phyloP scores from a whole-genome alignment of 2,888 invertebrate species.

The Gerris lacustris region DNA sequence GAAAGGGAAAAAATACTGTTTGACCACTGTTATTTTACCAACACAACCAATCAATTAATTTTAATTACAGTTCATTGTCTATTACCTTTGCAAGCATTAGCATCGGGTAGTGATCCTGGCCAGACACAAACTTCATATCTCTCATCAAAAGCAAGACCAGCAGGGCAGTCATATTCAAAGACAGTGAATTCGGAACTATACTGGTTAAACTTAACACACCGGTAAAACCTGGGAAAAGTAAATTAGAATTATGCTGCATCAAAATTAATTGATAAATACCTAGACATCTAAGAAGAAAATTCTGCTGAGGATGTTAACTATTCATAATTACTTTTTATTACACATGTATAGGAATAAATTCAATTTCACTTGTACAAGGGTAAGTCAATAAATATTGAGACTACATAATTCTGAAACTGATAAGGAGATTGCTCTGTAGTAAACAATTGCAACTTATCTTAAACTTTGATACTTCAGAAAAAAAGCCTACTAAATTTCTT shows the following conservation, averaged over 20 bases:
- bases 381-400: too few species aligned
- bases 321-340: too few species aligned
- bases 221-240: slow-evolving; percentile 49
- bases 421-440: too few species aligned
- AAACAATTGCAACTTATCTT: too few species aligned
- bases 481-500: too few species aligned
- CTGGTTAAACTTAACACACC: slow-evolving; percentile 69
- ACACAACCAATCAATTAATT: not conserved
- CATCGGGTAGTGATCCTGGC: slow-evolving; percentile 59
- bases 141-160: slow-evolving; percentile 62
- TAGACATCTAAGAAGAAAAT: not conserved
- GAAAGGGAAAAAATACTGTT: not conserved
- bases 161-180: slow-evolving; percentile 69
- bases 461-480: too few species aligned
- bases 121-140: slow-evolving; percentile 67
- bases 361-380: too few species aligned
- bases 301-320: too few species aligned
- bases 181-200: slow-evolving; percentile 60
- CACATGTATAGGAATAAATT: too few species aligned
- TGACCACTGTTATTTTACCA: not conserved
- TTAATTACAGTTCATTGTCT: too few species aligned
- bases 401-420: too few species aligned
- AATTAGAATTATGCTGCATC: not conserved
- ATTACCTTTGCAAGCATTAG: slow-evolving; percentile 61
- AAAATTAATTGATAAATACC: not conserved